Evolutionary conservation across 2,888 invertebrate genomes (phyloP).

Genomic region (Coenonympha glycerion): DNA sequence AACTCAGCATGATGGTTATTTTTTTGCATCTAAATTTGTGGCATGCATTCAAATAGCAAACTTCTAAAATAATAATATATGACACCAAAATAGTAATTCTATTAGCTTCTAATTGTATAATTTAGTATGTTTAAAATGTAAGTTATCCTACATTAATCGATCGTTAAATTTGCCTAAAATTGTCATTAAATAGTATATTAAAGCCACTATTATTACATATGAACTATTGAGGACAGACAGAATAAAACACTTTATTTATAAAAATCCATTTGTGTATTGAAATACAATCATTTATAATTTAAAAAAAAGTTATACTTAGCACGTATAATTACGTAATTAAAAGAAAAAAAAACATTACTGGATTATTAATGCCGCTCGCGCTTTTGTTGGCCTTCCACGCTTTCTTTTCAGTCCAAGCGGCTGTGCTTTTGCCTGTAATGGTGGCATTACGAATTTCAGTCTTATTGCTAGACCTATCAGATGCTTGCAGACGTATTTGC

Average conservation of each 20-base stretch:
- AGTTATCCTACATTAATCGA: conserved; percentile 4
- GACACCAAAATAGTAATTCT: conserved; percentile 4
- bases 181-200: background rate
- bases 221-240: too few relatives aligned
- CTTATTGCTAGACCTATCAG: too few relatives aligned
- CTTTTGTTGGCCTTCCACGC: background rate
- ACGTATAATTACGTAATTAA: background rate
- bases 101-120: conserved; percentile 8
- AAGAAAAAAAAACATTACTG: background rate
- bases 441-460: too few relatives aligned
- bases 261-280: too few relatives aligned
- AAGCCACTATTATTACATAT: background rate
- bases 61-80: conserved; percentile 14
- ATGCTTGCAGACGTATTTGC: background rate
- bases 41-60: conserved; percentile 3
- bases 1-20: conserved; percentile 12
- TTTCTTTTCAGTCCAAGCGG: background rate
- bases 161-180: background rate
- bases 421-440: too few relatives aligned
- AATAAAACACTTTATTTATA: too few relatives aligned
- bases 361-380: background rate
- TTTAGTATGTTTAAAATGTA: conserved; percentile 9
- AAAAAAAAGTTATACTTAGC: background rate
- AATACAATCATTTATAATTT: too few relatives aligned
- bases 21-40: conserved; percentile 7